Base-by-base conservation (phyloP, 2,888 invertebrate species). In the Amorpha juglandis region DNA sequence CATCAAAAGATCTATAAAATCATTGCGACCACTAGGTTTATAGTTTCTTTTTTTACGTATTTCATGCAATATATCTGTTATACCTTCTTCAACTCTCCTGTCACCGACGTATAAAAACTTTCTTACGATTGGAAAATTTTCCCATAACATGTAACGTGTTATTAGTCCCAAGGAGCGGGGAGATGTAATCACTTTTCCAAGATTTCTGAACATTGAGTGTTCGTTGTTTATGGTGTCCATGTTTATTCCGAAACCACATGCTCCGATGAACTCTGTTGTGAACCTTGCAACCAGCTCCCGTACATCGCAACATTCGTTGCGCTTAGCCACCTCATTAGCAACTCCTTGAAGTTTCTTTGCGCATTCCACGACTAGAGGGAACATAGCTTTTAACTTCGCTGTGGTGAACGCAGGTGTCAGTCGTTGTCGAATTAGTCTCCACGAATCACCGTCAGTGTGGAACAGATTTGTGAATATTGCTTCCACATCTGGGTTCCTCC, bases 401-500 rank as follows among this genome's bases (percentile, higher is more conserved):
- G 83, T 85, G 0, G 90, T 90, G 65, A 91, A 91, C 0, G 89
- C 83, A 0, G 89, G 78, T n/a, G 91, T 89, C n/a, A 91, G 63
- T 11, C 86, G 80, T 66, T 90, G 86, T 1, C 91, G 79, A n/a
- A 88, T 67, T 12, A 90, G 73, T 68, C 83, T 90, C 91, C 91
- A 91, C 8, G 65, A 64, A 62, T 91, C 91, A 0, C 90, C 90
- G 19, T 90, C 86, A 11, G 67, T 79, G 51, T 82, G 78, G 65
- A 91, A 90, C 42, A 91, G 63, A 65, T 86, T 89, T 7, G 66
- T 63, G 14, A 84, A 71, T 1, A 88, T 27, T 0, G 88, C 83
- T 63, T 91, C 90, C 2, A 69, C 64, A 64, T 80, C 75, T 0
- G 77, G 68, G 62, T 83, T 69, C 14, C 84, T 78, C 0, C 82